Evolutionary conservation across 2,888 invertebrate species (phyloP), one percentile per base, ranked within the genome.

Genomic region (Drosophila leonis): DNA sequence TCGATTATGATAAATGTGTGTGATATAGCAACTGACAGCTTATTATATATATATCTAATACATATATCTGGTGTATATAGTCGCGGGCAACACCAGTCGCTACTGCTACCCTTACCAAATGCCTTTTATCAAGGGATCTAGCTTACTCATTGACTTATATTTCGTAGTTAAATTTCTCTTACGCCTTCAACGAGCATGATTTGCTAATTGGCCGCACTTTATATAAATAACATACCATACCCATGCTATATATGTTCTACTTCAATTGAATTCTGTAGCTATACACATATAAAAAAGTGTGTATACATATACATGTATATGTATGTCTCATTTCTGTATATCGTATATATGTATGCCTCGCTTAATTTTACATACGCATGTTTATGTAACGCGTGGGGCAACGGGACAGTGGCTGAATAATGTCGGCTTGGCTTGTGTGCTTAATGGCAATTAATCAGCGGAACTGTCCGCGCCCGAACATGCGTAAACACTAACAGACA

Each of bases 401-500:
- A 63, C 66, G 77, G 60, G 63, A 41, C 69, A 72, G 72, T 68
- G 69, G 61, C 65, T 80, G 74, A 78, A 83, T 86, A 81, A 83
- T 86, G 76, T 75, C 75, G 72, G 68, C 71, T 72, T 49, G 42
- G 57, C 27, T 57, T 86, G 86, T 89, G 75, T 86, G 86, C 65
- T 85, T 83, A 88, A 76, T 66, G 67, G 81, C 90, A 86, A 86
- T 86, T 86, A 86, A 86, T 86, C 86, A 90, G 90, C 88, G 88
- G 77, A 88, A 84, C 90, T 87, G 88, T 88, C 90, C 88, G 90
- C 85, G 82, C 90, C 78, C 80, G 69, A 83, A 88, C 88, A 84
- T 84, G 84, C 89, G 88, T 88, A 88, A 86, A 86, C 79, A 76
- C 60, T 67, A 67, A 46, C 65, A 65, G 20, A 63, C 52, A 46